Base-by-base conservation (phyloP, 2,113 vertebrate species). In the Caranx melampygus region DNA sequence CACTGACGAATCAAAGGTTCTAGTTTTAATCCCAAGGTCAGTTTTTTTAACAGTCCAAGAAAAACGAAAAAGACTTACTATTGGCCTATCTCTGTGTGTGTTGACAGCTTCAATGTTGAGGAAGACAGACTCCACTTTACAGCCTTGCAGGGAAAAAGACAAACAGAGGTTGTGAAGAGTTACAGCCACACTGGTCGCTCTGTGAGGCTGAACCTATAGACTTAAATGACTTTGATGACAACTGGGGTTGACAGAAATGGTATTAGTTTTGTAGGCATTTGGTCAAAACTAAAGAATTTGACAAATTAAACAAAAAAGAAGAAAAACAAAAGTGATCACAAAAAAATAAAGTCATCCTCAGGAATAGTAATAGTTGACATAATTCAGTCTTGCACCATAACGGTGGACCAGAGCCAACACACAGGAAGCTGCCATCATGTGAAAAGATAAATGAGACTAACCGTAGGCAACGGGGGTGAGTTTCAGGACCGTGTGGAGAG, bases 21-120 rank as follows among this genome's bases (percentile, higher is more conserved):
- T 26, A 26, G 26, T 26, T 26, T 26, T 26, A 26, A 26, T 26
- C 26, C 26, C 26, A 1, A 1, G 26, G 26, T 26, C 26, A 26
- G 26, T 26, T 26, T 26, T 26, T 26, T 26, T 26, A 26, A 26
- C 26, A 26, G 26, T 26, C 26, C 26, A 42, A 10, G 11, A 42
- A 9, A 40, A 42, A 42, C 26, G 26, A 42, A 8, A 42, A 10
- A 9, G 6, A 42, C 6, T 66, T 55, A 97, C 97, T 93, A 86
- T 94, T 8, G 97, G 96, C 44, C 86, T 95, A 63, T 96, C 96
- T 35, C 96, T 85, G 87, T 98, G 96, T 13, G 97, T 98, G 90
- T 98, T 97, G 33, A 98, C 96, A 0, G 97, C 96, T 72, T 96
- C 97, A 4, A 98, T 82, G 44, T 98, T 96, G 71, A 98, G 96